Conservation (phyloP, 2,113 vertebrate genomes). For the Sylvia atricapilla region DNA sequence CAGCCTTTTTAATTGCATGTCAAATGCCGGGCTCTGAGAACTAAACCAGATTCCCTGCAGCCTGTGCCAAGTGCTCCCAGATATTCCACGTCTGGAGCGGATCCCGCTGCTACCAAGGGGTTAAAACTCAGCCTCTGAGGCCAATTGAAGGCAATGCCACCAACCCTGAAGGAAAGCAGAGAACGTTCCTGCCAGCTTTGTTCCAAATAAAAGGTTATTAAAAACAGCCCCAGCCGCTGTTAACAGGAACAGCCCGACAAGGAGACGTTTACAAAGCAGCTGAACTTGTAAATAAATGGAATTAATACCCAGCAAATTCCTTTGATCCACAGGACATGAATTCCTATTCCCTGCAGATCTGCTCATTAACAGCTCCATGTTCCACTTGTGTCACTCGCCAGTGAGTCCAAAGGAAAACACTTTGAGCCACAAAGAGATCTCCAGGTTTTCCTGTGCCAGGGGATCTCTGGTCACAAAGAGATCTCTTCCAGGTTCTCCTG, state of each 20-base stretch:
- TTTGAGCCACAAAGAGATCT: background rate
- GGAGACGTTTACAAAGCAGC: background rate
- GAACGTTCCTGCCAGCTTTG: slow-evolving; percentile 11
- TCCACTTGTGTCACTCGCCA: background rate
- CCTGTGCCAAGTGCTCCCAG: slow-evolving; percentile 26
- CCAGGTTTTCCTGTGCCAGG: background rate
- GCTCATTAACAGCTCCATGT: background rate
- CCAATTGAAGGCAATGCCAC: slow-evolving; percentile 10
- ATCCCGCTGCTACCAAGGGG: background rate
- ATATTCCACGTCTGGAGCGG: background rate
- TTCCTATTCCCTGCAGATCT: slow-evolving; percentile 15
- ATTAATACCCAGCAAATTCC: slow-evolving; percentile 27
- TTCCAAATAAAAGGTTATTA: slow-evolving; percentile 28
- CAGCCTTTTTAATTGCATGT: slow-evolving; percentile 35
- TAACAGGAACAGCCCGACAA: background rate
- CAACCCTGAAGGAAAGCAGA: background rate
- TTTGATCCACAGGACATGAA: slow-evolving; percentile 18
- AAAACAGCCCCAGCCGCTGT: background rate
- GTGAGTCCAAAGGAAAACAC: background rate
- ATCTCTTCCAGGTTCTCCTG: no score
- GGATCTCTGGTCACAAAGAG: background rate
- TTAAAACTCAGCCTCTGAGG: background rate
- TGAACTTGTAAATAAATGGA: slow-evolving; percentile 18
- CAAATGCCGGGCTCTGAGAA: background rate
- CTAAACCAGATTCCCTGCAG: background rate